A percentile compares a stretch with the other conserved stretches of the same genome.
Conservation (phyloP, 2,113 vertebrate genomes). For the Rhinoptilus africanus region DNA sequence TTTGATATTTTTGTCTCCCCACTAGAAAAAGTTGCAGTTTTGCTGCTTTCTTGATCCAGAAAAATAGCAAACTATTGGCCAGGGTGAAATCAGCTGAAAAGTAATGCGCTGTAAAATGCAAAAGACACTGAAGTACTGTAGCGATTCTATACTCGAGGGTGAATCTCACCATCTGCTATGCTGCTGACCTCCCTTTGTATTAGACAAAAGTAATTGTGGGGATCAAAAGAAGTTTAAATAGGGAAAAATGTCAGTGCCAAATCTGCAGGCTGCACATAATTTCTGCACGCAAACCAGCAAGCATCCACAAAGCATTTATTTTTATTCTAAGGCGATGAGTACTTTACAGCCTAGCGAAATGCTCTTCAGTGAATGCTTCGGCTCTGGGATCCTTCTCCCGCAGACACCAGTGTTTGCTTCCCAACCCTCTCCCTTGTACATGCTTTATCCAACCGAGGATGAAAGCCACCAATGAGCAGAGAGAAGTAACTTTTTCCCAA, state of each 20-base stretch:
- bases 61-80: neutral
- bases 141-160: neutral
- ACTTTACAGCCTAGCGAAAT: neutral
- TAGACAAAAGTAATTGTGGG: neutral
- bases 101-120: neutral
- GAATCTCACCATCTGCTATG: conserved; percentile 33
- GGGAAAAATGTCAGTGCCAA: neutral
- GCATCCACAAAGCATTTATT: neutral
- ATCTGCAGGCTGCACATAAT: neutral
- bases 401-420: neutral
- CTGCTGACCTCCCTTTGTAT: conserved; percentile 12
- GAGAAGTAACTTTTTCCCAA: neutral
- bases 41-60: neutral
- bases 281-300: neutral
- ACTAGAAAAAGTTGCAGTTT: neutral
- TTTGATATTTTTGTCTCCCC: neutral
- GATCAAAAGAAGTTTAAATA: conserved; percentile 9
- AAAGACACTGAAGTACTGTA: neutral
- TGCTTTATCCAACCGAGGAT: neutral
- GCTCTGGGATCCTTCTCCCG: neutral
- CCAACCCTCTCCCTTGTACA: neutral
- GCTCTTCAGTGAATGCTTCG: neutral
- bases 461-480: neutral
- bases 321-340: conserved; percentile 7
- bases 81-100: neutral